Evolutionary conservation across 2,888 invertebrate species (phyloP), one percentile per base, ranked within the genome.

Genomic region (Dermolepida albohirtum): DNA sequence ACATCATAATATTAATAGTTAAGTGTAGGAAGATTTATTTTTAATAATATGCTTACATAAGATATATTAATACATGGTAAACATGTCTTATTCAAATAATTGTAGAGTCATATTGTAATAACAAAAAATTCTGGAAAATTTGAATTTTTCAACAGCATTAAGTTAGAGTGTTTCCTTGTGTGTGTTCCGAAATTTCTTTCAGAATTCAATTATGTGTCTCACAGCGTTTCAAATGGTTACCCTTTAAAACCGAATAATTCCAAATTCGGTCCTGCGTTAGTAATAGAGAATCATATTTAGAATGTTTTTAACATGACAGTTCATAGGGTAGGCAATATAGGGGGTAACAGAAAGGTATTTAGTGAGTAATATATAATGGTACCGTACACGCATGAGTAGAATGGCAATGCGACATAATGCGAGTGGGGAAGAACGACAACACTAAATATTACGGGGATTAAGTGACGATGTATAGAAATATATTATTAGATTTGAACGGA

Each of bases 311-410:
- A 73, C 67, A 29, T 76, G 77, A 75, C 77, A 75, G 75, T 69
- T 62, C 68, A 70, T 59, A 44, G 59, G 29, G 59, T 59, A 29
- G 29, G 29, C 16, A 29, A 59, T 12, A 44, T 12, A 34, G 44
- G 44, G 71, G 72, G 73, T 74, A 74, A 74, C 75, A 72, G 73
- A 17, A 72, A 74, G 75, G 75, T 75, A 77, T 77, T 77, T 77
- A 74, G 74, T 72, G 74, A 74, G 74, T 74, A 72, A 77, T 75
- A 72, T 75, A 76, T 76, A 77, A 76, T 74, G 73, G 74, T 75
- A 74, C 74, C 75, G 76, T 75, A 74, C 73, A 72, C 72, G 52
- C 70, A 63, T 65, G 63, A 69, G 57, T 70, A 67, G 72, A 78
- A 77, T 73, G 74, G 75, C 69, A 71, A 74, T 76, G 74, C 70